Conservation (phyloP, 2,888 invertebrate species). For the Leucophenga montana region DNA sequence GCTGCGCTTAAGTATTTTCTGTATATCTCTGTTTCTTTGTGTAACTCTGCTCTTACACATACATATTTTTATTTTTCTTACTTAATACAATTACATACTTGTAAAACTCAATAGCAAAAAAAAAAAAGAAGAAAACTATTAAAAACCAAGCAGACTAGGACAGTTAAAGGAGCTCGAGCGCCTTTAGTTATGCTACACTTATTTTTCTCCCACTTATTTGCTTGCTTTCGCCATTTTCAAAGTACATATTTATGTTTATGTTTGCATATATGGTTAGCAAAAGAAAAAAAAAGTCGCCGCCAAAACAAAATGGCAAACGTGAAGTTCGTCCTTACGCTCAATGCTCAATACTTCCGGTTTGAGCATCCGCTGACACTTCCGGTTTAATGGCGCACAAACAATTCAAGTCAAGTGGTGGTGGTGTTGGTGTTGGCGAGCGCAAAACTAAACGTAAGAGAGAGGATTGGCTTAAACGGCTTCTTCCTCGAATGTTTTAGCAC, state of each 20-base stretch:
- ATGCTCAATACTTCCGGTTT: slow-evolving; percentile 16
- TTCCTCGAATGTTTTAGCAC: no score
- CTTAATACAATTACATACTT: not conserved
- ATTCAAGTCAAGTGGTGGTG: slow-evolving; percentile 4
- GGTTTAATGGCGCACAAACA: slow-evolving; percentile 15
- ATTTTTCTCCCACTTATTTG: not conserved
- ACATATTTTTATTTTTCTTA: not conserved
- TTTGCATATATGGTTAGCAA: not conserved
- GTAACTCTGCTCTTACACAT: not conserved
- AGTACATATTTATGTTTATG: not conserved
- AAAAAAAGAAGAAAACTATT: not conserved
- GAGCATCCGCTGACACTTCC: slow-evolving; percentile 23
- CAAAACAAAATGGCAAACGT: not conserved
- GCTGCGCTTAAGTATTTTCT: slow-evolving; percentile 2
- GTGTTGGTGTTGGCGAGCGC: not conserved
- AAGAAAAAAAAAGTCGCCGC: not conserved
- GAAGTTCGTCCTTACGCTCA: slow-evolving; percentile 4
- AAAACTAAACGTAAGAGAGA: no score
- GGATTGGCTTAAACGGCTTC: no score
- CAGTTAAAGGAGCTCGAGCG: not conserved
- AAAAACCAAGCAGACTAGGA: no score
- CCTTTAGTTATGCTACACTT: slow-evolving; percentile 17
- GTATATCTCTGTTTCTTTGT: slow-evolving; percentile 13
- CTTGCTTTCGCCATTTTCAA: not conserved
- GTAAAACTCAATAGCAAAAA: not conserved